phyloP scores from a whole-genome alignment of 2,888 invertebrate species.

The Lasioglossum lativentre region DNA sequence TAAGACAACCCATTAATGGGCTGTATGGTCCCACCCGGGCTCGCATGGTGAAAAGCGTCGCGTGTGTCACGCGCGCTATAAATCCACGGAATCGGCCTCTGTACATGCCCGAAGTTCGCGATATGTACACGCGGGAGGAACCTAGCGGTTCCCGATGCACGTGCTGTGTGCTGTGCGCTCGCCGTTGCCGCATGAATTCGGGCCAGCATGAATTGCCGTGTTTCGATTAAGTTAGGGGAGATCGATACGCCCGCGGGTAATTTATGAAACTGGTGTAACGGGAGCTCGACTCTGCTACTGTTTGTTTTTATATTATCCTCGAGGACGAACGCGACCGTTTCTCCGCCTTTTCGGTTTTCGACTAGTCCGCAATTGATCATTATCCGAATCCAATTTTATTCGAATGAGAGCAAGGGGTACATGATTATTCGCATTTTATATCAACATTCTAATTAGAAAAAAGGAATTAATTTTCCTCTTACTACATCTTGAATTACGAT shows the following conservation, averaged over 20 bases:
- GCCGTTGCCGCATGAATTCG: conserved; percentile 27
- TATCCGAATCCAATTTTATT: not conserved
- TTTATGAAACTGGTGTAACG: conserved; percentile 31
- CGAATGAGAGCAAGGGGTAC: not conserved
- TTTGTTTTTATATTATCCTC: not conserved
- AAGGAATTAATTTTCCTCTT: not conserved
- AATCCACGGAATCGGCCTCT: conserved; percentile 13
- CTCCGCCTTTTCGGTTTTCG: not conserved
- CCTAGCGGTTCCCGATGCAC: conserved; percentile 26
- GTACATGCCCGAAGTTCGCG: conserved; percentile 5
- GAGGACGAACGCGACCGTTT: not conserved
- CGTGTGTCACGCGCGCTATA: conserved; percentile 51
- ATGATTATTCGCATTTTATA: too few relatives aligned
- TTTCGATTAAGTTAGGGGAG: conserved; percentile 1
- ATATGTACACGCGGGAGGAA: not conserved
- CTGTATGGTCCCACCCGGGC: conserved; percentile 8
- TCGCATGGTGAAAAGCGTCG: conserved; percentile 40
- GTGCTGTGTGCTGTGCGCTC: conserved; percentile 18
- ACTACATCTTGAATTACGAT: not conserved
- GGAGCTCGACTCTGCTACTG: not conserved
- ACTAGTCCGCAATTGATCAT: not conserved
- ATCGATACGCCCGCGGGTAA: conserved; percentile 1
- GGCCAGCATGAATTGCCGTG: conserved; percentile 3
- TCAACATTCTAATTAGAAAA: not conserved
- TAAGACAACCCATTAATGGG: conserved; percentile 25